Conservation (phyloP, 2,888 invertebrate species). For the Cancer borealis region DNA sequence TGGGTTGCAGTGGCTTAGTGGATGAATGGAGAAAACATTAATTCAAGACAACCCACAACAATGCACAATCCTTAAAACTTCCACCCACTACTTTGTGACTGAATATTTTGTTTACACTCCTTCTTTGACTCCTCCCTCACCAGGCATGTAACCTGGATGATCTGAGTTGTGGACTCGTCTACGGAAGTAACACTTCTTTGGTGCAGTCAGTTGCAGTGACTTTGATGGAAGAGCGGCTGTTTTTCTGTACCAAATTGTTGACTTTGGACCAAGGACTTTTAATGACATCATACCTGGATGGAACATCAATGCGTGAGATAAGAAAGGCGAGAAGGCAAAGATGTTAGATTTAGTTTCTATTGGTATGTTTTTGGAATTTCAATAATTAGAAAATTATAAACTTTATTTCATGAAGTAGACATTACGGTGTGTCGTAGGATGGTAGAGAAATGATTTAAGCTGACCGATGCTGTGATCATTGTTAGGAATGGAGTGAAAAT, state of each 20-base stretch:
- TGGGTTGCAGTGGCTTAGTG: too few species aligned
- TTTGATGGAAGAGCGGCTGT: background rate
- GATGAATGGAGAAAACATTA: too few species aligned
- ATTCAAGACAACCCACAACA: too few species aligned
- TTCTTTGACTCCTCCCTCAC: background rate
- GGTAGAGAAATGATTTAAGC: background rate
- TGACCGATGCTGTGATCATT: background rate
- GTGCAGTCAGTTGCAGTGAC: slow-evolving; percentile 50
- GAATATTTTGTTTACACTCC: background rate
- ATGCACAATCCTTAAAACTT: too few species aligned
- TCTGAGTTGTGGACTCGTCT: slow-evolving; percentile 22
- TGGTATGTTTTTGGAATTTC: background rate
- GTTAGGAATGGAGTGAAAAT: background rate
- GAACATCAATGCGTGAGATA: background rate
- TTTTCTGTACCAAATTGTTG: slow-evolving; percentile 48
- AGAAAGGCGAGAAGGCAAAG: slow-evolving; percentile 26
- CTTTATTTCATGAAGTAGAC: background rate
- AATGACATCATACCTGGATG: slow-evolving; percentile 47
- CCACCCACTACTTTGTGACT: too few species aligned
- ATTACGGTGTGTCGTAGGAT: background rate
- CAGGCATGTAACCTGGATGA: slow-evolving; percentile 42
- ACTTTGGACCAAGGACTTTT: background rate
- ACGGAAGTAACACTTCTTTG: background rate
- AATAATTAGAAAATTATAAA: background rate
- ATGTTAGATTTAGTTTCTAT: background rate